Evolutionary conservation across 2,888 invertebrate species (phyloP), one percentile per base, ranked within the genome.

Genomic region (Steinernema hermaphroditum): DNA sequence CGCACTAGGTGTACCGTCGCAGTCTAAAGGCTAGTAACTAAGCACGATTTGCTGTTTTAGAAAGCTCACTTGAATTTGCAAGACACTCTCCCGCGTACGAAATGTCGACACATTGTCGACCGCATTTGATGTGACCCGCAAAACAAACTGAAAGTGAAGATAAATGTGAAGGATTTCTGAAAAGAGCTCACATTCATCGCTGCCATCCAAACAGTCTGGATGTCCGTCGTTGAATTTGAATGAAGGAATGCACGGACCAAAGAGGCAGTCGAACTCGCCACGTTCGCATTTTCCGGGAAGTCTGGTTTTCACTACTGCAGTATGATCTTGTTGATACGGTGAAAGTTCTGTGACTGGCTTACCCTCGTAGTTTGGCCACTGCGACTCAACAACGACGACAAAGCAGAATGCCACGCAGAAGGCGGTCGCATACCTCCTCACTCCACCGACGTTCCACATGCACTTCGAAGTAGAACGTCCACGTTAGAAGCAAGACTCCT

Each of bases 91-190:
- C 77, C 14, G 79, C 72, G 70, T 83, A 80, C 43, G 77, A 75
- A 16, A 80, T 76, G 50, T 83, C 80, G 29, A 83, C 85, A 73
- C 85, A 85, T 74, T 81, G 81, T 2, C 77, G 71, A 32, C 84
- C 85, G 76, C 85, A 85, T 50, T 77, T 76, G 72, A 85, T 78
- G 74, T 85, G 83, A 54, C 85, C 85, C 34, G 83, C 79, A 68
- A 83, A 80, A 75, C 85, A 85, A 77, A 78, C 85, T 85, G 57
- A 70, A 82, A 43, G 24, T 37, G 6, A 24, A 49, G n/a, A 27
- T 8, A 37, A 8, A 12, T 8, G 6, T 4, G 37, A 12, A 37
- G 37, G 12, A 8, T 37, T 37, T 12, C 37, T 12, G 37, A 12
- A 37, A 37, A 37, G 37, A 32, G 57, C 78, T 76, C 50, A 85